Evolutionary conservation across 2,888 invertebrate genomes (phyloP), one percentile per base, ranked within the genome.

Genomic region (Congeria kusceri): DNA sequence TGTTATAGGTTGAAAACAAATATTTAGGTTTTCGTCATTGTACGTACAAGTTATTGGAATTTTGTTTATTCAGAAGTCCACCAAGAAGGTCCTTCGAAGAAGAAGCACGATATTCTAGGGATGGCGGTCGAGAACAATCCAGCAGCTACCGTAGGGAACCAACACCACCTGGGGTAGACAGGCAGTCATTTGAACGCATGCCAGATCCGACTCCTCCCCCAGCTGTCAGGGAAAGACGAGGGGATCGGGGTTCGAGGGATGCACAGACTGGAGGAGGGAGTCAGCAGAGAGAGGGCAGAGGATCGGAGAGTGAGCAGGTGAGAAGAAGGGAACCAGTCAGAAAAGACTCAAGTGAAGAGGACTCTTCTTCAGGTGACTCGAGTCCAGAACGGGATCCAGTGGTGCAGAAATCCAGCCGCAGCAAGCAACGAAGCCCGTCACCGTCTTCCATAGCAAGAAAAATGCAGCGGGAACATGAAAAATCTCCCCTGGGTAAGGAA

Each of bases 321-420:
- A 73, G 25, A 25, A 25, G 9, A 0, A 25, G 53, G 25, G 15
- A 28, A 23, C 57, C 23, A 72, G 53, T 25, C 18, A 57, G 23
- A 18, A 25, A 53, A 44, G 56, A 39, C 3, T 49, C 49, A 46
- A 32, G 46, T 2, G 62, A 72, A n/a, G 59, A 72, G 11, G 76
- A 76, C 18, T 66, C 69, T 15, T 78, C 77, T 25, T 65, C 68
- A 4, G 69, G 65, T 1, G 74, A 74, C 20, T 84, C 84, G 2
- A 78, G 82, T 15, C 79, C 80, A 27, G 76, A 77, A 44, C 71
- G 78, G 72, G 68, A 64, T n/a, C 70, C 77, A 25, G 72, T 66
- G 25, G 49, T 76, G 64, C 66, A 59, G 57, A 65, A 62, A 69
- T 65, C 53, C 65, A 70, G 68, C 66, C 39, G 39, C 39, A 61